phyloP scores from a whole-genome alignment of 2,888 invertebrate genomes.

The Erebia epiphron region DNA sequence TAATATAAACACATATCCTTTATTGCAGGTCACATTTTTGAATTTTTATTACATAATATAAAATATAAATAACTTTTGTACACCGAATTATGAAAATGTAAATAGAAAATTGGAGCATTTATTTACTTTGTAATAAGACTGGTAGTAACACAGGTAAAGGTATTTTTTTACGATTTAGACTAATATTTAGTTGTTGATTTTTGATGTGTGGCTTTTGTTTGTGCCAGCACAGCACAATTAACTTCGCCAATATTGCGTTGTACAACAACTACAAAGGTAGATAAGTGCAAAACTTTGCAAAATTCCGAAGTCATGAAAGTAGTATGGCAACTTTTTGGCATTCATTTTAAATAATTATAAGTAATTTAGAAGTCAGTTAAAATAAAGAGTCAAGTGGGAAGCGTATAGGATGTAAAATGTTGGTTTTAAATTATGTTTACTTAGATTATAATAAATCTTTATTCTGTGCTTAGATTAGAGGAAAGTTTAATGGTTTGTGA shows the following conservation, averaged over 20 bases:
- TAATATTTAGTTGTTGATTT: no score
- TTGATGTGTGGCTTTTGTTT: no score
- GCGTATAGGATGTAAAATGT: background rate
- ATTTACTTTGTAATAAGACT: no score
- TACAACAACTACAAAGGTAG: no score
- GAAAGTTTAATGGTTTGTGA: background rate
- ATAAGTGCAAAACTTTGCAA: background rate
- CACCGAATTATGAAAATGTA: background rate
- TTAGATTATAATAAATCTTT: background rate
- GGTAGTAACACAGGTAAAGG: no score
- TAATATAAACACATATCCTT: background rate
- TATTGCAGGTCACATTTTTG: background rate
- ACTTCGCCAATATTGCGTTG: no score
- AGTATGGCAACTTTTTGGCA: background rate
- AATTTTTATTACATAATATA: background rate
- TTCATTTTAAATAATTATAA: background rate
- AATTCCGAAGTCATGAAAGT: background rate
- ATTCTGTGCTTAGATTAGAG: background rate
- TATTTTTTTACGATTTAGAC: no score
- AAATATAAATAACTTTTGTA: background rate
- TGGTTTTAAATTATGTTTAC: background rate
- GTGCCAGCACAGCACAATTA: no score
- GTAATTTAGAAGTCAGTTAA: background rate
- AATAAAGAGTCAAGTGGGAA: background rate
- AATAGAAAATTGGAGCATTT: background rate